These are phyloP conservation scores for Eurois occulta DNA, from an alignment of 2,888 invertebrate species.

Conservation along the genomic window DNA sequence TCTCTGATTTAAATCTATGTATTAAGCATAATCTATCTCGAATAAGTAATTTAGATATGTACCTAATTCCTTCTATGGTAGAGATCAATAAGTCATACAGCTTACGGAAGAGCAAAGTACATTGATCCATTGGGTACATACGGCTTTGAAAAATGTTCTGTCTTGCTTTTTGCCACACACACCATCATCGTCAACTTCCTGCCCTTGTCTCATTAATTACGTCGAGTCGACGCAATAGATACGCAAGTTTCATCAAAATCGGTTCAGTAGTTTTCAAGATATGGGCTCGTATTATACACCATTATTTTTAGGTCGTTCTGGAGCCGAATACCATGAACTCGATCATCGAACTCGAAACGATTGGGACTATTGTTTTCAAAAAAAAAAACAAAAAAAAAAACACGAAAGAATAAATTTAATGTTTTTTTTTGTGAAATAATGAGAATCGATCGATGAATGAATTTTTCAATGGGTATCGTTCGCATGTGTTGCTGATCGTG, in stretches of 20 bases:
- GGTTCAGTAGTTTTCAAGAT: neutral
- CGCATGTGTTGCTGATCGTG: no score
- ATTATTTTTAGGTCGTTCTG: no score
- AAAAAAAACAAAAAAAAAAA: no score
- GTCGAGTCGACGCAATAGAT: neutral
- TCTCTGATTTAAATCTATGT: neutral
- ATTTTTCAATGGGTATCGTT: no score
- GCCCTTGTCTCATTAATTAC: neutral
- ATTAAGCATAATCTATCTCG: conserved; percentile 14
- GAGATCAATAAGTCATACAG: conserved; percentile 1
- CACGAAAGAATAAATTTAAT: no score
- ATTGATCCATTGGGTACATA: neutral
- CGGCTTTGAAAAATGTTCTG: no score
- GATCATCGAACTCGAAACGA: no score
- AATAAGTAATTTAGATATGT: neutral
- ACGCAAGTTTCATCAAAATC: neutral
- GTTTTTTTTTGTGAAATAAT: no score
- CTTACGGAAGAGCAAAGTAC: neutral
- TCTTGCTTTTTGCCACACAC: neutral
- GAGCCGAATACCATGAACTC: no score
- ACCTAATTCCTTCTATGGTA: neutral
- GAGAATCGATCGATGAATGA: no score
- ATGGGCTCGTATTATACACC: no score
- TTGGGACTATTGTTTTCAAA: no score
- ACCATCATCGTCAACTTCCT: neutral